Evolutionary conservation across 64 coral and sea anemone genomes (phyloP).

Genomic region (Anthopleura sola): DNA sequence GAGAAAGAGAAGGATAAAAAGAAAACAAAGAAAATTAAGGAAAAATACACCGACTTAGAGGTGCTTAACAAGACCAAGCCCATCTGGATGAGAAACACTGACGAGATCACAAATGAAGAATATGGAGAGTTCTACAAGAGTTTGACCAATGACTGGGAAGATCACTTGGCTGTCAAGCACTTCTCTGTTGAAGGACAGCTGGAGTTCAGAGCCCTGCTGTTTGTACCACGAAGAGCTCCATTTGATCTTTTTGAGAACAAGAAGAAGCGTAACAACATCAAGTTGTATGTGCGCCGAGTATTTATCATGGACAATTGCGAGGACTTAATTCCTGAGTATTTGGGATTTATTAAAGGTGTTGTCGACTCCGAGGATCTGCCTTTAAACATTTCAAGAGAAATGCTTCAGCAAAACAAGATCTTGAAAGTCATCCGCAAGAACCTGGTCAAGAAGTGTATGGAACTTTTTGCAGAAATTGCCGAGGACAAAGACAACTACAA

Average conservation of each 20-base stretch:
- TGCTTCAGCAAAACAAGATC: slow-evolving; percentile 97
- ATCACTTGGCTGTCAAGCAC: slow-evolving; percentile 96
- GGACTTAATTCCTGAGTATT: slow-evolving; percentile 95
- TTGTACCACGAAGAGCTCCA: slow-evolving; percentile 89
- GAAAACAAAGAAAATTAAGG: slow-evolving; percentile 96
- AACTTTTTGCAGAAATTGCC: slow-evolving; percentile 86
- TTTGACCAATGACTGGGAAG: slow-evolving; percentile 98
- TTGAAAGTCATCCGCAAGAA: slow-evolving; percentile 99
- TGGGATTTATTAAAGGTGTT: slow-evolving; percentile 99
- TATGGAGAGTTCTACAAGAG: slow-evolving; percentile 99
- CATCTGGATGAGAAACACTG: slow-evolving; percentile 97
- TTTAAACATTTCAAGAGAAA: slow-evolving; percentile 95
- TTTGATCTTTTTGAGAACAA: slow-evolving; percentile 97
- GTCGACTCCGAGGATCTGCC: slow-evolving; percentile 98
- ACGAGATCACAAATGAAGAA: slow-evolving; percentile 92
- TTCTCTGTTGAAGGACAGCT: slow-evolving; percentile 99
- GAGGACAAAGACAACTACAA: slow-evolving; percentile 99
- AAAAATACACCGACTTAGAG: slow-evolving; percentile 92
- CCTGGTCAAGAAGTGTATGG: slow-evolving; percentile 97
- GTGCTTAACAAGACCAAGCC: slow-evolving; percentile 98
- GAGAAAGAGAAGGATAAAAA: slow-evolving; percentile 82
- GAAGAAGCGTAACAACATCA: slow-evolving; percentile 99
- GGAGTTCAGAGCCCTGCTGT: slow-evolving; percentile 90
- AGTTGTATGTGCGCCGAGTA: slow-evolving; percentile 94
- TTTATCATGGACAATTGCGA: slow-evolving; percentile 99